A percentile compares a stretch with the other conserved stretches of the same genome.
Evolutionary conservation across 2,888 invertebrate genomes (phyloP).

Genomic region (Meteorus cinctellus): DNA sequence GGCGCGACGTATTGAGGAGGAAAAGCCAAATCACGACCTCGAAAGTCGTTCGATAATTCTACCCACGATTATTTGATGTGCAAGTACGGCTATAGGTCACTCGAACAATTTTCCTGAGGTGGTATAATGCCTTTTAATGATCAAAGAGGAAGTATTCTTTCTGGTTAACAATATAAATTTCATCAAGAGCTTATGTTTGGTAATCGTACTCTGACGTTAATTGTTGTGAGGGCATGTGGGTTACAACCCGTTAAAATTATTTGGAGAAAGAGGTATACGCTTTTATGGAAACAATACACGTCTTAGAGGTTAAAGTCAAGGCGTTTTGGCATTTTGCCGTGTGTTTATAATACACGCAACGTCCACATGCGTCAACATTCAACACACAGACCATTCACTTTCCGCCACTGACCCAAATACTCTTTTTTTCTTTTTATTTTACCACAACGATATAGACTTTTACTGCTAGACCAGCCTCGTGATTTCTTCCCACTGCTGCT

Average conservation of each 20-base stretch:
- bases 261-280: slow-evolving; percentile 1
- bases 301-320: slow-evolving; percentile 47
- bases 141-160: neutral
- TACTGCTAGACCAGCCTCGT: slow-evolving; percentile 49
- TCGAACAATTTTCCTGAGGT: slow-evolving; percentile 53
- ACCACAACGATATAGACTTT: slow-evolving; percentile 53
- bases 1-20: slow-evolving; percentile 39
- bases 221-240: neutral
- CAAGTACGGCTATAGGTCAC: slow-evolving; percentile 53
- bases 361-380: neutral
- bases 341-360: neutral
- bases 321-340: slow-evolving; percentile 37
- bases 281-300: slow-evolving; percentile 5
- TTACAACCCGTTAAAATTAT: slow-evolving; percentile 4
- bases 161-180: neutral
- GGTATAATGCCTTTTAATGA: neutral
- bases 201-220: slow-evolving; percentile 12
- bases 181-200: neutral
- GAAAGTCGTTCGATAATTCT: slow-evolving; percentile 67
- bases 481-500: slow-evolving; percentile 45
- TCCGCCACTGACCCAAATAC: slow-evolving; percentile 63
- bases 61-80: slow-evolving; percentile 54
- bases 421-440: slow-evolving; percentile 54
- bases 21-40: slow-evolving; percentile 65
- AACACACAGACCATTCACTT: slow-evolving; percentile 61